phyloP scores from a whole-genome alignment of 2,888 invertebrate species.

The Agonopterix subpropinquella region DNA sequence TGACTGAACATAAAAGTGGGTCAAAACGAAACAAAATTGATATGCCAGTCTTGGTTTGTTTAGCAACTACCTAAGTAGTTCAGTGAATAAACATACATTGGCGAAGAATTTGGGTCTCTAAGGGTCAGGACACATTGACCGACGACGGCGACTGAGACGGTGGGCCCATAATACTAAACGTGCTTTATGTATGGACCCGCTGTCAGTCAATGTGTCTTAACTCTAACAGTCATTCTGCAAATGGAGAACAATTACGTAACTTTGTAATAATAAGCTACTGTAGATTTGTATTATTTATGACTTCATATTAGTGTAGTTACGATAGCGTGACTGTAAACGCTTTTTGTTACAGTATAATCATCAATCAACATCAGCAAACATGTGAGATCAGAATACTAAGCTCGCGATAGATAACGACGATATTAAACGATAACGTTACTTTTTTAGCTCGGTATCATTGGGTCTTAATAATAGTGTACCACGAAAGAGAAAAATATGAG shows the following conservation, averaged over 20 bases:
- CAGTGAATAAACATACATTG: constrained; percentile 12
- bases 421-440: background rate
- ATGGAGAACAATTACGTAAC: constrained; percentile 17
- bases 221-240: constrained; percentile 19
- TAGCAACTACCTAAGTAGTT: constrained; percentile 36
- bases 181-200: too few species aligned
- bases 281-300: too few species aligned
- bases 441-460: background rate
- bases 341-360: constrained; percentile 12
- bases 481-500: too few species aligned
- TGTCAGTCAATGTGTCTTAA: too few species aligned
- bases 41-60: constrained; percentile 47
- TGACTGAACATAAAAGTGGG: constrained; percentile 42
- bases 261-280: constrained; percentile 9
- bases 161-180: too few species aligned
- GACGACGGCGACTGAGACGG: too few species aligned
- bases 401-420: constrained; percentile 8
- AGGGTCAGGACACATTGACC: too few species aligned
- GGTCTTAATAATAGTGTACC: too few species aligned
- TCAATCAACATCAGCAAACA: constrained; percentile 44
- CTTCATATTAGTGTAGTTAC: background rate
- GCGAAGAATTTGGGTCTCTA: constrained; percentile 27
- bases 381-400: constrained; percentile 6
- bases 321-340: constrained; percentile 16
- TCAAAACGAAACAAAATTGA: constrained; percentile 42